Base-by-base conservation (phyloP, 2,888 invertebrate genomes). In the Synanthedon andrenaeformis region DNA sequence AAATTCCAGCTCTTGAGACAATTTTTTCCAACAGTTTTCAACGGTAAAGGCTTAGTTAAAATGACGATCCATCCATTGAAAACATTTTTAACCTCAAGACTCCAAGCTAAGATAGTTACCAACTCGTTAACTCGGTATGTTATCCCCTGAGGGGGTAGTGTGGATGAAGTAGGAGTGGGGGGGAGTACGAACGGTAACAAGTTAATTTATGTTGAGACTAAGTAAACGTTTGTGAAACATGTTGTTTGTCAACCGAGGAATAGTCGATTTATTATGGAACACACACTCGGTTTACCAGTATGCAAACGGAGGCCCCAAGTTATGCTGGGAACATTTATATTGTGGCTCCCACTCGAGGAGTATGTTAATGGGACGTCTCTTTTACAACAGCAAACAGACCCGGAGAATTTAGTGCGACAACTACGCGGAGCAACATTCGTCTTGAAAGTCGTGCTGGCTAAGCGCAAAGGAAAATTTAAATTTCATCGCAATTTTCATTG, bases 131-230 rank as follows among this genome's bases (percentile, higher is more conserved):
- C 45, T 45, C 14, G 45, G 45, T 8, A 45, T 45, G 45, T 45
- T 45, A 45, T 14, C 45, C 45, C n/a, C 13, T 13, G 45, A 14
- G 45, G 13, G 42, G 45, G 45, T 13, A 35, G 35, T 35, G 35
- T 35, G 35, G 35, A 35, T 35, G 35, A 35, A 35, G 35, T 35
- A 35, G 35, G 35, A 35, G 23, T 23, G 35, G 35, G 35, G 23
- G 35, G 35, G 35, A 35, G 10, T 35, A 35, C 35, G 35, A 8
- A 53, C 48, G 54, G 56, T 67, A 71, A 74, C 74, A 72, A 73
- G 76, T 71, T 77, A 75, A 77, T 76, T 74, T 71, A 67, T 66
- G 70, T 69, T 66, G 67, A 66, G 66, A 65, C 70, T 67, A 58
- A 64, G 68, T 64, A 72, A 76, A 75, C 64, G 65, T 68, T 69